Conservation (phyloP, 2,113 vertebrate genomes). For the Mastomys natalensis region DNA sequence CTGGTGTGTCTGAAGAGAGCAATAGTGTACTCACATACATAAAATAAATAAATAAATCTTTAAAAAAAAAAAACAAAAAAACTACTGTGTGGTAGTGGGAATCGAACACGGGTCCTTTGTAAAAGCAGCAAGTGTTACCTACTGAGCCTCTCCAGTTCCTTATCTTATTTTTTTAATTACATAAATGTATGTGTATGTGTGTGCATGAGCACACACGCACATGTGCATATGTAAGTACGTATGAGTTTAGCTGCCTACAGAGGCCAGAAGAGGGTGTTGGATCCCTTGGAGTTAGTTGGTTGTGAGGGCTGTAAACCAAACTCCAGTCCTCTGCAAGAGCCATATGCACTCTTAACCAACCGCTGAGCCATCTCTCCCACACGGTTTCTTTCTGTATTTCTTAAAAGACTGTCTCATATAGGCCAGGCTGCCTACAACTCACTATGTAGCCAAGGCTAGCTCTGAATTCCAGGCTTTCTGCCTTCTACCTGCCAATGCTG, state of each 20-base stretch:
- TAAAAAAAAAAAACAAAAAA: too few species aligned
- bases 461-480: neutral
- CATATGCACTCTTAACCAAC: neutral
- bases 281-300: neutral
- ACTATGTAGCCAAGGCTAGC: neutral
- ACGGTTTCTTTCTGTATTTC: neutral
- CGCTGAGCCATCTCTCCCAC: neutral
- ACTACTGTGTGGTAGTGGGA: neutral
- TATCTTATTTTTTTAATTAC: too few species aligned
- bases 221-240: fast-evolving
- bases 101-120: neutral
- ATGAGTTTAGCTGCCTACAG: neutral
- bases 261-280: neutral
- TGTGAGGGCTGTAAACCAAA: neutral
- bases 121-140: neutral
- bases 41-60: too few species aligned
- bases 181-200: neutral
- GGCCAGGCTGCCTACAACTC: neutral
- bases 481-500: neutral
- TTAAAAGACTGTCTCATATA: neutral
- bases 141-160: neutral
- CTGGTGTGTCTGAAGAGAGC: too few species aligned
- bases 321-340: neutral
- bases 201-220: too few species aligned
- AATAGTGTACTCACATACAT: too few species aligned